Evolutionary conservation across 2,888 invertebrate species (phyloP), one percentile per base, ranked within the genome.

Genomic region (Desoria tigrina): DNA sequence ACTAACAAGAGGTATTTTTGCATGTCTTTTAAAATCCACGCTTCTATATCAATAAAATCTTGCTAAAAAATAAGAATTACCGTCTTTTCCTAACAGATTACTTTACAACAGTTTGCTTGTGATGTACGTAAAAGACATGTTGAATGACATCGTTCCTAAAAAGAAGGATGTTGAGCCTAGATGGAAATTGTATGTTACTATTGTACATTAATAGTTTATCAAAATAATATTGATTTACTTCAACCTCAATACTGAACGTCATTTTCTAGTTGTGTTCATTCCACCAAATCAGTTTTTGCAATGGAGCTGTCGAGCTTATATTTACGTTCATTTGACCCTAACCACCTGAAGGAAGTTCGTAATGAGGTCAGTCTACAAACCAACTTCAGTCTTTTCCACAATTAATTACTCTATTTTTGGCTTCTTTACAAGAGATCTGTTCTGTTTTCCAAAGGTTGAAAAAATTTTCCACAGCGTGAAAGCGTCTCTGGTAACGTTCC

Each of bases 81-180:
- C 16, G 39, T 11, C 58, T 21, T 63, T 23, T 49, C 2, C 42
- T 28, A 56, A 53, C 69, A 83, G 83, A 77, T 78, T 82, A 66
- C 78, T 83, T 63, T 82, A 83, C 78, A 84, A 84, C 72, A 81
- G 82, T 21, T 77, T 83, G 68, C 76, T 83, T 65, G 78, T 83
- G 56, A 77, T 83, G 54, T 83, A 82, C 76, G 82, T 82, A 32
- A 78, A 81, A 55, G 83, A 84, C 72, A 80, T 80, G 57, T 78
- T 83, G 42, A 78, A 81, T 70, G 81, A 82, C 71, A 79, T 83
- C 54, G 79, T 81, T 16, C 82, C 82, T 73, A 78, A 79, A 57
- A 81, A 57, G 57, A 42, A 32, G 42, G 53, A 28, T 16, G 59
- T 63, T 49, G 58, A 72, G 37, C 68, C 69, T 24, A 62, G 76